phyloP scores from a whole-genome alignment of 92 coral and sea anemone genomes.

The Porites rus region DNA sequence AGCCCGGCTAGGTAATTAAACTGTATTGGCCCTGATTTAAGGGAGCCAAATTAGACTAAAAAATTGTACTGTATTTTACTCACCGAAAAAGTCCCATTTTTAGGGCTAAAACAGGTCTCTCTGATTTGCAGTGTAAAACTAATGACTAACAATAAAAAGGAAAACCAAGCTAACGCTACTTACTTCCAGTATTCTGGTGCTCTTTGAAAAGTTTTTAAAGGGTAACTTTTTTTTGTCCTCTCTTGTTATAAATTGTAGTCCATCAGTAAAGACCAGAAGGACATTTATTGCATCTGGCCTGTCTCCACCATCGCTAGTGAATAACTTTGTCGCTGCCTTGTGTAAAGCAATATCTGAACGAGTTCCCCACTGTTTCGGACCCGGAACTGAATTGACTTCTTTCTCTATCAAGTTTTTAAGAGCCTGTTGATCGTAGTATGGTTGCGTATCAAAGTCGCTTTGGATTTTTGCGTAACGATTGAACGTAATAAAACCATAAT shows the following conservation, averaged over 20 bases:
- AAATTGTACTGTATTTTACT: too few species aligned
- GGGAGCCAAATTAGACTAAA: too few species aligned
- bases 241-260: not conserved
- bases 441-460: not conserved
- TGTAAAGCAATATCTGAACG: not conserved
- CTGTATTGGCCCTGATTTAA: too few species aligned
- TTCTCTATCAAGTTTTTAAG: not conserved
- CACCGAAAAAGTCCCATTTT: too few species aligned
- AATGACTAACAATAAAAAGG: too few species aligned
- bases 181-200: not conserved
- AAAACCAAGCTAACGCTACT: not conserved
- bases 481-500: slow-evolving; percentile 8
- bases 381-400: too few species aligned
- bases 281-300: not conserved
- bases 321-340: not conserved
- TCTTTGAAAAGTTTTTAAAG: not conserved
- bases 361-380: not conserved
- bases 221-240: not conserved
- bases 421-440: not conserved
- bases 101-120: too few species aligned
- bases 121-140: not conserved
- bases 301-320: not conserved
- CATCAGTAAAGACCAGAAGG: slow-evolving; percentile 1
- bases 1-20: too few species aligned
- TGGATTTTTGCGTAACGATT: not conserved